These are phyloP conservation scores for Chalcosyrphus nemorum DNA, from an alignment of 2,888 invertebrate species.

Conservation along the genomic window DNA sequence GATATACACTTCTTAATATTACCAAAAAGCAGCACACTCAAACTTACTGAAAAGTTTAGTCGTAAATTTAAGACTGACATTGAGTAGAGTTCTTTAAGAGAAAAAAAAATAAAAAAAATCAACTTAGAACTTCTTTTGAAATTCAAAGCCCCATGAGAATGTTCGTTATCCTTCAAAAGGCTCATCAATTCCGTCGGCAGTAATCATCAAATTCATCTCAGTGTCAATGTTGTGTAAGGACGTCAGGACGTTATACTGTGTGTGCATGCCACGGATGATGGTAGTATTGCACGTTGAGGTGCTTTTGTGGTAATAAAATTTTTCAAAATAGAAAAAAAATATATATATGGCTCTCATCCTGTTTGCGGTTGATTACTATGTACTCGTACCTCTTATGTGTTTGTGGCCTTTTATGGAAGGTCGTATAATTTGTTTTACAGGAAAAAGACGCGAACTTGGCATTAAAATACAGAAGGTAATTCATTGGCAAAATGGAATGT, in stretches of 20 bases:
- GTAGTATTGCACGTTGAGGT: background rate
- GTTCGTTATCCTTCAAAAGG: constrained; percentile 3
- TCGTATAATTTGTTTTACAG: constrained; percentile 7
- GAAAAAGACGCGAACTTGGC: background rate
- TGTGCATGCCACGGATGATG: too few relatives aligned
- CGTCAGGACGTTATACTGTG: too few relatives aligned
- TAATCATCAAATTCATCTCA: constrained; percentile 12
- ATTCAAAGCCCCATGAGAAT: constrained; percentile 16
- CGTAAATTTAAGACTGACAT: background rate
- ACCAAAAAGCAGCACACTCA: background rate
- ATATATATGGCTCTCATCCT: background rate
- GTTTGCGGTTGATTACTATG: too few relatives aligned
- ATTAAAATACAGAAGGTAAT: constrained; percentile 7
- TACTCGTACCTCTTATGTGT: background rate
- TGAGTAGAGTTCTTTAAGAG: background rate
- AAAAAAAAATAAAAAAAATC: background rate
- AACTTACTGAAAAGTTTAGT: background rate
- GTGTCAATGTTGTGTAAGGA: background rate
- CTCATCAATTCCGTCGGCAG: constrained; percentile 4
- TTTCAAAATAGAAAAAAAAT: background rate
- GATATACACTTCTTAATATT: background rate
- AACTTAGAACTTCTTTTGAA: too few relatives aligned
- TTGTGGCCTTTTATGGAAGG: background rate
- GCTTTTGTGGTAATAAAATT: constrained; percentile 16
- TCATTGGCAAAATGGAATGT: constrained; percentile 28